Percentiles rank a stretch among this genome's conserved stretches.
phyloP scores from a whole-genome alignment of 2,797 vertebrate species.

The Pangasius krempfi region DNA sequence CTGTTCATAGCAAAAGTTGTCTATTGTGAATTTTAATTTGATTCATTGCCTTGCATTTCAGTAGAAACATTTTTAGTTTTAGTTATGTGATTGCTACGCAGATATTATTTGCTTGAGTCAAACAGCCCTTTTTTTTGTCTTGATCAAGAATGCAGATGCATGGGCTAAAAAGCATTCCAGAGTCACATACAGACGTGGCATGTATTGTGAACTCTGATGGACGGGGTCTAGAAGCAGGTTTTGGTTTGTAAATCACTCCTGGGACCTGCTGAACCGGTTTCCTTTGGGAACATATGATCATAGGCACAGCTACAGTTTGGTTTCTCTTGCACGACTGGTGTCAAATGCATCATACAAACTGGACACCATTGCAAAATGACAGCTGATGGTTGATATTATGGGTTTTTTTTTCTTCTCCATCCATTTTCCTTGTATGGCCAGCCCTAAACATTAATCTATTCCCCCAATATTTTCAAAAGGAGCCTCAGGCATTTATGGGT shows the following conservation, averaged over 20 bases:
- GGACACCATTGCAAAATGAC: neutral
- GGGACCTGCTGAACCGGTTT: constrained; percentile 49
- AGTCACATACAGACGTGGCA: neutral
- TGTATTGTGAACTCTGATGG: constrained; percentile 1
- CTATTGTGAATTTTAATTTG: neutral
- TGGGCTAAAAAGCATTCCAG: constrained; percentile 23
- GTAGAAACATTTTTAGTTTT: neutral
- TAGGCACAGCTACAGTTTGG: neutral
- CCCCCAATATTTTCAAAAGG: neutral
- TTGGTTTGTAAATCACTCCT: constrained; percentile 39
- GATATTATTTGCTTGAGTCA: neutral
- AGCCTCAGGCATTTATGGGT: neutral
- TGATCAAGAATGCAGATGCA: constrained; percentile 44
- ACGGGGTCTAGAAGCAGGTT: neutral
- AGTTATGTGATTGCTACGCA: neutral
- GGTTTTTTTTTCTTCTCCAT: neutral
- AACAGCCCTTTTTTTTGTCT: neutral
- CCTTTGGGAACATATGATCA: constrained; percentile 3
- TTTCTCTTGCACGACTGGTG: neutral
- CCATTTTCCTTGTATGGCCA: neutral
- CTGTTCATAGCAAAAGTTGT: neutral
- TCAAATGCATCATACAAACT: constrained; percentile 2
- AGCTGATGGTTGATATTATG: neutral
- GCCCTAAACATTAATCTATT: neutral
- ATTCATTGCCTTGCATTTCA: neutral